These are phyloP conservation scores for Microcebus jonahi DNA, from an alignment of 2,113 vertebrate genomes.

Conservation along the genomic window DNA sequence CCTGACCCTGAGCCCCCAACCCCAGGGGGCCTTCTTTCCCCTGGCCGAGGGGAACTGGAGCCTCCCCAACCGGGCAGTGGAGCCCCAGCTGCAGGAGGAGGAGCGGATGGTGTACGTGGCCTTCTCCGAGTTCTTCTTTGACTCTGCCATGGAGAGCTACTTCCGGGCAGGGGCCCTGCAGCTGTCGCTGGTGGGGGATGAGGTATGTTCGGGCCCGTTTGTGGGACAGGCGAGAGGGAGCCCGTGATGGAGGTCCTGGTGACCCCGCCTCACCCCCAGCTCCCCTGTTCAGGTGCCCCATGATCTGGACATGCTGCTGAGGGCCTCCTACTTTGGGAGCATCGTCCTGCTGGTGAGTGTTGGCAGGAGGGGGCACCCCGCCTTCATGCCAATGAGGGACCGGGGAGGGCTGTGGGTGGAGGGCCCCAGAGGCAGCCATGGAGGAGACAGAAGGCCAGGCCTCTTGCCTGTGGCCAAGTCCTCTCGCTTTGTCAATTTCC, in stretches of 20 bases:
- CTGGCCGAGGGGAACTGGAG: slow-evolving; percentile 82
- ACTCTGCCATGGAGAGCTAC: slow-evolving; percentile 94
- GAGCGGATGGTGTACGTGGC: slow-evolving; percentile 95
- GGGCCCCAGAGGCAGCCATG: accelerated
- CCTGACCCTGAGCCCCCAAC: neutral
- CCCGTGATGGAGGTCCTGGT: neutral
- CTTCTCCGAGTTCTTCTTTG: slow-evolving; percentile 96
- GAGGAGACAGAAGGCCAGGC: neutral
- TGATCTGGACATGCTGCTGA: slow-evolving; percentile 94
- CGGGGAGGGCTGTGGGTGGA: accelerated
- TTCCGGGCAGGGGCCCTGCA: slow-evolving; percentile 89
- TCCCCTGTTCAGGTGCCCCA: slow-evolving; percentile 89
- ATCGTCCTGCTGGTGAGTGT: slow-evolving; percentile 92
- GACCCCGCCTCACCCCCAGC: neutral
- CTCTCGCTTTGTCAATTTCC: neutral
- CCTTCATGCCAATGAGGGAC: accelerated
- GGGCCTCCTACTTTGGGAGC: slow-evolving; percentile 93
- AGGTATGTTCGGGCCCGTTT: slow-evolving; percentile 80
- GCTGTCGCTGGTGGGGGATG: slow-evolving; percentile 88
- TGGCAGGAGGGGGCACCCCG: neutral
- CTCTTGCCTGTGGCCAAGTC: neutral
- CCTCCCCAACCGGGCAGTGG: slow-evolving; percentile 87
- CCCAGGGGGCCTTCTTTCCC: slow-evolving; percentile 94
- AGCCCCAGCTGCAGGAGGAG: slow-evolving; percentile 89
- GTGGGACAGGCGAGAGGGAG: neutral